Conservation (phyloP, 2,888 invertebrate species). For the Mesochorus sp. region DNA sequence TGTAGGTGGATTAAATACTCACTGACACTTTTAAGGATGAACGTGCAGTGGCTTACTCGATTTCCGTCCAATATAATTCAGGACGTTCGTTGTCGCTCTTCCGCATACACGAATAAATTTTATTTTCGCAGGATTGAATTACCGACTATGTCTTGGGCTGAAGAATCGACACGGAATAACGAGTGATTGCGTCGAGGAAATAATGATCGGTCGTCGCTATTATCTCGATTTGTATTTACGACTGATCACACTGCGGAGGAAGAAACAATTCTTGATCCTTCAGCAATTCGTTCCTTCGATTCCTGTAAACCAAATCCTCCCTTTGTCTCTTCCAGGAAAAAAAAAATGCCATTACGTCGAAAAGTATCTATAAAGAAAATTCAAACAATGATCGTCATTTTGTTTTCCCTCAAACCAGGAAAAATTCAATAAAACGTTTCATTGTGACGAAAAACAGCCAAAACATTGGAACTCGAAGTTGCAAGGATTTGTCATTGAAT, state of each 20-base stretch:
- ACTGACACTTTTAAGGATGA: neutral
- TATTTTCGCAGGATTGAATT: too few species aligned
- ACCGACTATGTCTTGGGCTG: too few species aligned
- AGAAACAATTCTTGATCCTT: slow-evolving; percentile 39
- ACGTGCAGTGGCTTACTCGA: neutral
- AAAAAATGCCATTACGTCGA: too few species aligned
- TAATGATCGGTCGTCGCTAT: slow-evolving; percentile 71
- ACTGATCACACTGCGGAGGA: slow-evolving; percentile 36
- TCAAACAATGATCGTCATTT: too few species aligned
- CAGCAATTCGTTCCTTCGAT: slow-evolving; percentile 21
- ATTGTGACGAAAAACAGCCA: neutral
- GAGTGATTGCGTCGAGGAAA: neutral
- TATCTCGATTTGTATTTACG: slow-evolving; percentile 73
- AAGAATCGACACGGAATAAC: neutral
- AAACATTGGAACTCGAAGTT: neutral
- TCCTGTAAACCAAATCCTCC: too few species aligned
- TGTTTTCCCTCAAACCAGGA: too few species aligned
- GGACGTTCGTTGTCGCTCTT: neutral
- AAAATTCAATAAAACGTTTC: neutral
- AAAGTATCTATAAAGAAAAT: too few species aligned
- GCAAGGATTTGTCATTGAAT: slow-evolving; percentile 25
- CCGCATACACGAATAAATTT: neutral
- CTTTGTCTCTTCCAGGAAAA: neutral
- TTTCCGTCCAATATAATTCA: slow-evolving; percentile 20
- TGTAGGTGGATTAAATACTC: neutral